Evolutionary conservation across 2,888 invertebrate genomes (phyloP).

Genomic region (Eilema caniola): DNA sequence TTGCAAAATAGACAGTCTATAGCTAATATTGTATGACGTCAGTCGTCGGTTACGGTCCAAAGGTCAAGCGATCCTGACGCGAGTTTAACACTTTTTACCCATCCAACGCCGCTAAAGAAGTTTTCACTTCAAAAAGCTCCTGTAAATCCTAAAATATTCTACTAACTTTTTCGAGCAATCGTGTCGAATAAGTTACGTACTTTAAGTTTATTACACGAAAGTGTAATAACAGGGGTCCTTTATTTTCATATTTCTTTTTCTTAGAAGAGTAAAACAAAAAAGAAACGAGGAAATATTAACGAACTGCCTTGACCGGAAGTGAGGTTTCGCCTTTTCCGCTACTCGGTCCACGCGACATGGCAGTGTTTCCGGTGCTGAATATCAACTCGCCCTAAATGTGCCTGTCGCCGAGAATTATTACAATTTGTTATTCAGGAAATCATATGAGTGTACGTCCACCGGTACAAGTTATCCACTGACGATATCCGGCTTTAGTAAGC

Average conservation of each 20-base stretch:
- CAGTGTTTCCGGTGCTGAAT: constrained; percentile 63
- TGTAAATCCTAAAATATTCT: no score
- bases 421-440: constrained; percentile 49
- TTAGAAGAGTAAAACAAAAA: constrained; percentile 32
- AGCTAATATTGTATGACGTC: no score
- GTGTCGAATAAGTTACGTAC: background rate
- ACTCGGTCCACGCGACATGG: constrained; percentile 66
- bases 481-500: background rate
- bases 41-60: no score
- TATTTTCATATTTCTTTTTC: constrained; percentile 6
- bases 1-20: no score
- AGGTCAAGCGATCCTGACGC: no score
- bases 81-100: no score
- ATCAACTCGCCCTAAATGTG: constrained; percentile 51
- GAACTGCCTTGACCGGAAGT: constrained; percentile 59
- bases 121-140: no score
- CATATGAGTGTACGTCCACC: constrained; percentile 31
- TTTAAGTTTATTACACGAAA: background rate
- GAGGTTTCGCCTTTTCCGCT: constrained; percentile 67
- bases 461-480: constrained; percentile 18
- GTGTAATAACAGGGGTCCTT: background rate
- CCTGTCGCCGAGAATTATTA: constrained; percentile 45
- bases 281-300: constrained; percentile 55
- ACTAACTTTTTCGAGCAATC: background rate
- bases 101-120: no score